Evolutionary conservation across 2,888 invertebrate species (phyloP), one percentile per base, ranked within the genome.

Genomic region (Microctonus brassicae): DNA sequence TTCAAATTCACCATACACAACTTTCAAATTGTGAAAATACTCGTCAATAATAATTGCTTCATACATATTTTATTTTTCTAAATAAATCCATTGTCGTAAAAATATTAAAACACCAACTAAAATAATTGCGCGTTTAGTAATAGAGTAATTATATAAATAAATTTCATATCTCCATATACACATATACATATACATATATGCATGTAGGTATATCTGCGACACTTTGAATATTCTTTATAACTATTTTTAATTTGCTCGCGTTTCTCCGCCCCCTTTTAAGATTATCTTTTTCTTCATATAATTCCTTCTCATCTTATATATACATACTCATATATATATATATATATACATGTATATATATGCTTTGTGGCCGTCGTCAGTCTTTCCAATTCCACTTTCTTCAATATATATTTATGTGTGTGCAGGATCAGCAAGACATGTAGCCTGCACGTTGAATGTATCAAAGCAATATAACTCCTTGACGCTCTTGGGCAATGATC

Each of bases 351-450:
- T 34, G n/a, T n/a, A n/a, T n/a, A n/a, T 20, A 61, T 47, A 64
- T 70, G 13, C 62, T 33, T 20, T 36, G 55, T 47, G 58, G 47
- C 65, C 70, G 70, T 65, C 65, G 39, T 63, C 69, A 39, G 42
- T 42, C 73, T 76, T 75, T 72, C 75, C 76, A 75, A 76, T 77
- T 73, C 74, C 74, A 77, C 74, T 73, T 73, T 5, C 72, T 34
- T 74, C 62, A 66, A 63, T 70, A 67, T 63, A 72, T 62, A 42
- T 22, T 39, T 17, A 22, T 26, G 9, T 33, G 10, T 10, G 53
- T 53, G n/a, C n/a, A n/a, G n/a, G n/a, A n/a, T n/a, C n/a, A 64
- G 36, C 60, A 47, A 72, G 42, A 62, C 36, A 39, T 47, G n/a
- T n/a, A n/a, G 36, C 17, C 47, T 17, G 47, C 39, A 5, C 47